Conservation (phyloP, 2,113 vertebrate species). For the Tor tambroides region DNA sequence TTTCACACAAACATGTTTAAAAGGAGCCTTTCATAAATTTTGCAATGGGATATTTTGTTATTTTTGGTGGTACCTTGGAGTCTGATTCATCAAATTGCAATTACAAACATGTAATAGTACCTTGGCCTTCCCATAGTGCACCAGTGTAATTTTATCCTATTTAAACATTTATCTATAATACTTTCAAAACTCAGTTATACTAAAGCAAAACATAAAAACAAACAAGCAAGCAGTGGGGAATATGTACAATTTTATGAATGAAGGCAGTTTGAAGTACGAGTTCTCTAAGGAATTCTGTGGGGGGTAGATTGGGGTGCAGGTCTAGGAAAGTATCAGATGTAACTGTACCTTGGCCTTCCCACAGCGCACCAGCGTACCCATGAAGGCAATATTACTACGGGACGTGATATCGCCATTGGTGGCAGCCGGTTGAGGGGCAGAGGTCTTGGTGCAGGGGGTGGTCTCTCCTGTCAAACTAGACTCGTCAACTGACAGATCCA, state of each 20-base stretch:
- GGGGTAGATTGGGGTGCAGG: not conserved
- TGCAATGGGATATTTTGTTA: not conserved
- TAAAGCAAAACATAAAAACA: not conserved
- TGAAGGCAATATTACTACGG: constrained; percentile 94
- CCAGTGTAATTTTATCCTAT: constrained; percentile 68
- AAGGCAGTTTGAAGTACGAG: not conserved
- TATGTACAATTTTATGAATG: not conserved
- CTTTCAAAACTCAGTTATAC: not conserved
- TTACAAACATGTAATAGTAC: constrained; percentile 67
- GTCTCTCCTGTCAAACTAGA: constrained; percentile 97
- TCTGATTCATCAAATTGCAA: not conserved
- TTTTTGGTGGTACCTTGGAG: not conserved
- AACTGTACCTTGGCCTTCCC: constrained; percentile 92
- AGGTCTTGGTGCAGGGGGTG: constrained; percentile 87
- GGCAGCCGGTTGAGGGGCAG: constrained; percentile 77
- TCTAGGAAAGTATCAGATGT: not conserved
- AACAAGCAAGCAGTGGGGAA: not conserved
- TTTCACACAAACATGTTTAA: not conserved
- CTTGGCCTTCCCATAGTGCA: constrained; percentile 96
- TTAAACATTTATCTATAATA: not conserved
- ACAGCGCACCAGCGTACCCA: constrained; percentile 95
- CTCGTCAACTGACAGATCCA: constrained; percentile 91
- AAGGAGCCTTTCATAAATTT: not conserved
- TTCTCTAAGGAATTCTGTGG: not conserved
- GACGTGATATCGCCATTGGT: constrained; percentile 91